Evolutionary conservation across 2,888 invertebrate genomes (phyloP).

Genomic region (Euphydryas editha): DNA sequence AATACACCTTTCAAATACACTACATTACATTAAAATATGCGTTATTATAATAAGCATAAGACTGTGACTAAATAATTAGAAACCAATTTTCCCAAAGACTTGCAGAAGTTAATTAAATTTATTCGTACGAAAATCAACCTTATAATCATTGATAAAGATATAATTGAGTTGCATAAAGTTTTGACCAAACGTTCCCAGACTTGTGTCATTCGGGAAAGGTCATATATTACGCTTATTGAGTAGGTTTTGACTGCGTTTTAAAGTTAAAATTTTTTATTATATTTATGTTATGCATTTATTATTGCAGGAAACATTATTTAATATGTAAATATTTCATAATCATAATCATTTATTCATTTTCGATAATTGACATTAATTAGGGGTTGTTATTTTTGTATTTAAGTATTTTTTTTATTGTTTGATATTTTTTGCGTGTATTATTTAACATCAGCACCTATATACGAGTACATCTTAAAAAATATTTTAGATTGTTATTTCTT

Average conservation of each 20-base stretch:
- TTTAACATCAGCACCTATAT: too few species aligned
- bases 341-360: background rate
- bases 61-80: background rate
- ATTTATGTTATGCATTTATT: background rate
- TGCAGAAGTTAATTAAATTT: background rate
- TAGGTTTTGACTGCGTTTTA: conserved; percentile 7
- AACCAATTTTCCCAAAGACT: background rate
- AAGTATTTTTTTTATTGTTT: too few species aligned
- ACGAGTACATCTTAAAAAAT: too few species aligned
- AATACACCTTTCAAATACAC: background rate
- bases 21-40: background rate
- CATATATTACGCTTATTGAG: conserved; percentile 20
- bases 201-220: conserved; percentile 32
- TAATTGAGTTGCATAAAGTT: background rate
- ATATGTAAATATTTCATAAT: too few species aligned
- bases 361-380: background rate
- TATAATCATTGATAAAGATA: conserved; percentile 8
- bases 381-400: too few species aligned
- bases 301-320: background rate
- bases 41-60: background rate
- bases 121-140: background rate
- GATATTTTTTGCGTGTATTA: too few species aligned
- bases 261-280: background rate
- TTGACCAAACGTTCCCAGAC: conserved; percentile 12
- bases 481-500: too few species aligned